phyloP scores from a whole-genome alignment of 2,888 invertebrate genomes.

The Hoplodrina ambigua region DNA sequence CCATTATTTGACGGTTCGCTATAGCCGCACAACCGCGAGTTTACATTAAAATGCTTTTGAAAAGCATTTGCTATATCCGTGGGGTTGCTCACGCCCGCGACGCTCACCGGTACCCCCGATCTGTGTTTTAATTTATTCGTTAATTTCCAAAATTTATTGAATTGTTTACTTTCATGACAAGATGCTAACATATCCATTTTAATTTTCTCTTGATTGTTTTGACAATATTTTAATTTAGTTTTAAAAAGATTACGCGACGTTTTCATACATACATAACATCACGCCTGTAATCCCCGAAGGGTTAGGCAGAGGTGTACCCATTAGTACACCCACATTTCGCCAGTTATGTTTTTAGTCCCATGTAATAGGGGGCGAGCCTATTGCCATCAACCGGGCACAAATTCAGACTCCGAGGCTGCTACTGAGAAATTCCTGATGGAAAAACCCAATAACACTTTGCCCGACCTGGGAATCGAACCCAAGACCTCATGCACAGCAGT shows the following conservation, averaged over 20 bases:
- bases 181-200: slow-evolving; percentile 22
- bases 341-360: too few relatives aligned
- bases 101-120: slow-evolving; percentile 15
- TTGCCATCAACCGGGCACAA: too few relatives aligned
- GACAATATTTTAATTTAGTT: slow-evolving; percentile 30
- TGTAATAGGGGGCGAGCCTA: too few relatives aligned
- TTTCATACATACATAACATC: too few relatives aligned
- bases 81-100: slow-evolving; percentile 5
- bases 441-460: too few relatives aligned
- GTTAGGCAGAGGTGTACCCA: too few relatives aligned
- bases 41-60: neutral
- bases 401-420: too few relatives aligned
- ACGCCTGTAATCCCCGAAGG: too few relatives aligned
- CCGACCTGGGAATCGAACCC: too few relatives aligned
- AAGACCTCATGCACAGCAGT: too few relatives aligned
- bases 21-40: neutral
- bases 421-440: too few relatives aligned
- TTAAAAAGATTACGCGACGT: slow-evolving; percentile 26
- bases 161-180: slow-evolving; percentile 8
- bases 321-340: too few relatives aligned
- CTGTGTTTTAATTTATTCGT: slow-evolving; percentile 11
- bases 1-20: neutral
- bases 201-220: slow-evolving; percentile 29
- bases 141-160: slow-evolving; percentile 37
- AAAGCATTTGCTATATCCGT: neutral